Evolutionary conservation across 1,140 invertebrate species (phyloP), one percentile per base, ranked within the genome.

Genomic region (Semibalanus balanoides): DNA sequence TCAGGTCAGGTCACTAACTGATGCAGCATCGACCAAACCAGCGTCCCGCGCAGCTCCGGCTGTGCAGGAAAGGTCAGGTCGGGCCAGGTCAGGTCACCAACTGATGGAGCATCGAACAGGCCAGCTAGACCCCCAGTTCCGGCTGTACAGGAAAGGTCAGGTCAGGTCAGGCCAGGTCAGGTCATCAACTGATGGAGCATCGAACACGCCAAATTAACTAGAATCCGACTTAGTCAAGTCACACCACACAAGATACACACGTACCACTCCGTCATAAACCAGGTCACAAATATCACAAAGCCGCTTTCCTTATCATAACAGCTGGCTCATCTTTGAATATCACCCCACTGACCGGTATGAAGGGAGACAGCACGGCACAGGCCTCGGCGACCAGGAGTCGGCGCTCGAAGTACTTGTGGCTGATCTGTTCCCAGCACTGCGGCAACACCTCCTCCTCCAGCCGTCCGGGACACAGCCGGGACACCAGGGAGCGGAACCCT

Each of bases 351-450:
- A 64, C 51, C 51, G 88, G 87, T 19, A 91, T 87, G 80, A 89
- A 91, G n/a, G 90, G 88, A 70, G 90, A 88, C 76, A 93, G 82
- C n/a, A 87, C 86, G 7, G 88, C 87, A 82, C 90, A 92, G 64
- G 89, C 88, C 82, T 92, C 90, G 28, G 89, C 89, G 27, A 92
- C 90, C 27, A 93, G 80, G 30, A 91, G 81, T 75, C 91, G 84
- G 80, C 89, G 86, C 81, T 92, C 91, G 0, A 86, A 82, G 83
- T 92, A 89, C 80, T 90, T 90, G 81, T 92, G 89, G 77, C 86
- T 88, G 78, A 92, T 88, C 83, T 92, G 90, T 81, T 92, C 90
- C 91, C 91, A 93, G 80, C 90, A 91, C 77, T 91, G 87, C 0
- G 90, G 90, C n/a, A 92, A 83, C 73, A 92, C 85, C 82, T 91